phyloP scores from a whole-genome alignment of 2,113 vertebrate genomes.

The Protobothrops mucrosquamatus region DNA sequence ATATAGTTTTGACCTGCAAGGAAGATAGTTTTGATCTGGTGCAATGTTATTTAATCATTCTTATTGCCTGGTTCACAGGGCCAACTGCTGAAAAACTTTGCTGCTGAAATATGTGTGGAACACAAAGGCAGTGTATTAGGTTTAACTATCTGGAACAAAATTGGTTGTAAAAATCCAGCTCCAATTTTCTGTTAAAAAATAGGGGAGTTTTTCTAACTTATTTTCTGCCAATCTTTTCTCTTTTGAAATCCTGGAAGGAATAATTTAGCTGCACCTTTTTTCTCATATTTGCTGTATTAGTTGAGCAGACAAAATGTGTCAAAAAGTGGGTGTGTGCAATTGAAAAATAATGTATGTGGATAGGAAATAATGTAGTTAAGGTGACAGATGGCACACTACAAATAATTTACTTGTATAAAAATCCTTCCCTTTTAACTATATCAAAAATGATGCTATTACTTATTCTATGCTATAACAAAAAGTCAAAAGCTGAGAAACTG shows the following conservation, averaged over 20 bases:
- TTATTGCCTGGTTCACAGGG: not conserved
- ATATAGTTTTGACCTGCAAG: slow-evolving; percentile 29
- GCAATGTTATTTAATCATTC: slow-evolving; percentile 18
- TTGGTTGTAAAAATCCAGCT: not conserved
- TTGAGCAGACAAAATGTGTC: slow-evolving; percentile 9
- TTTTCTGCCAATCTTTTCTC: not conserved
- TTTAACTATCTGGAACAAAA: not conserved
- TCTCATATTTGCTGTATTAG: not conserved
- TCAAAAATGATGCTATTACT: not conserved
- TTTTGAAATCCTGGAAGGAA: not conserved
- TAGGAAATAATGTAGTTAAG: not conserved
- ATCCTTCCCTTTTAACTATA: not conserved
- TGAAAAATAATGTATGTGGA: not conserved
- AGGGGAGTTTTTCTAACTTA: not conserved
- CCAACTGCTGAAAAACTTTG: slow-evolving; percentile 6
- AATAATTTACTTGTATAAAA: not conserved
- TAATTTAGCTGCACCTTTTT: not conserved
- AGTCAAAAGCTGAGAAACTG: not conserved
- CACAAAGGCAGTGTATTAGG: not conserved
- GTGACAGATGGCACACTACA: not conserved
- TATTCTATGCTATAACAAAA: not conserved
- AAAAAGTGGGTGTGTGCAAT: slow-evolving; percentile 15
- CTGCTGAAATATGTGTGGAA: slow-evolving; percentile 22
- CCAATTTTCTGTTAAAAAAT: not conserved
- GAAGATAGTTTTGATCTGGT: slow-evolving; percentile 24